Conservation (phyloP, 2,888 invertebrate species). For the Sussaba pulchella region DNA sequence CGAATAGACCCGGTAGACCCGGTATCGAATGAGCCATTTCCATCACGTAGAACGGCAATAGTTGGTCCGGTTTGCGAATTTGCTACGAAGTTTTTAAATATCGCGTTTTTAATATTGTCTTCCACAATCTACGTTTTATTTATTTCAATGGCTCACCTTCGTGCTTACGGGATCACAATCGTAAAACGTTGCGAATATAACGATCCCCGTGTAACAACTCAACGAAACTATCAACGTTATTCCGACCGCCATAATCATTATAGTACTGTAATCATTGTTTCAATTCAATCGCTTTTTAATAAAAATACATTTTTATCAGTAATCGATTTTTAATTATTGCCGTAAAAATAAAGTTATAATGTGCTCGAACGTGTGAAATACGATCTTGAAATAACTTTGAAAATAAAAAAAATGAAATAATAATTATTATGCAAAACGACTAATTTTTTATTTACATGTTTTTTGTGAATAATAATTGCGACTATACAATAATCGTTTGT, state of each 20-base stretch:
- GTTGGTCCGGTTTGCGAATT: constrained; percentile 90
- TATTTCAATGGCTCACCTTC: constrained; percentile 83
- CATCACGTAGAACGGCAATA: constrained; percentile 94
- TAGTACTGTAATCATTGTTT: constrained; percentile 86
- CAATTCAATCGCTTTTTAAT: too few relatives aligned
- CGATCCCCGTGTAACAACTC: constrained; percentile 93
- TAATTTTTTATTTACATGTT: too few relatives aligned
- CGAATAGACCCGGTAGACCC: constrained; percentile 93
- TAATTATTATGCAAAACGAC: too few relatives aligned
- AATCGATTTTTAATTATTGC: too few relatives aligned
- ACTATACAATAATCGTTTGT: too few relatives aligned
- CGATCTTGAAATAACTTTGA: neutral
- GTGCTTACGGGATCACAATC: constrained; percentile 94
- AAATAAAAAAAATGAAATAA: neutral
- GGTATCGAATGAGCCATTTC: constrained; percentile 90
- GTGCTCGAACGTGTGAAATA: neutral
- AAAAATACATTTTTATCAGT: too few relatives aligned
- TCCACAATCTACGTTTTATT: neutral
- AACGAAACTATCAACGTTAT: constrained; percentile 90
- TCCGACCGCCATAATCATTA: constrained; percentile 91
- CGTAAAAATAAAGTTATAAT: neutral
- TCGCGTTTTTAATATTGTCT: constrained; percentile 3
- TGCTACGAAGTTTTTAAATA: constrained; percentile 74
- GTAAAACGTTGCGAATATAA: constrained; percentile 94
- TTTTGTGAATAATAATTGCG: too few relatives aligned